A percentile compares a stretch with the other conserved stretches of the same genome.
Conservation (phyloP, 2,113 vertebrate genomes). For the Apodemus sylvaticus region DNA sequence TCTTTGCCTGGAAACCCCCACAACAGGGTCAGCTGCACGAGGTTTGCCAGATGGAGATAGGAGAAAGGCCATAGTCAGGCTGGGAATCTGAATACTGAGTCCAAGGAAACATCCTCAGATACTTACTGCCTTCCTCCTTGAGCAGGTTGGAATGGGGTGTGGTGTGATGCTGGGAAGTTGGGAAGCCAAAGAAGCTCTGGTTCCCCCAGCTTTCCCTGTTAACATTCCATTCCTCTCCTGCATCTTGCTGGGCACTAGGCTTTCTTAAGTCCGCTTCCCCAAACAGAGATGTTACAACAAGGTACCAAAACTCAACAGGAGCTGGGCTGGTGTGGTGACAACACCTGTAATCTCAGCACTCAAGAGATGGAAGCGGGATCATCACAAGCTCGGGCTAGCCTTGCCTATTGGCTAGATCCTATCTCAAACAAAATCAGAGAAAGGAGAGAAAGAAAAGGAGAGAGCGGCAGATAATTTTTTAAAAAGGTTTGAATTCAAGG, state of each 20-base stretch:
- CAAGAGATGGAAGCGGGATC: not conserved
- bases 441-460: too few species aligned
- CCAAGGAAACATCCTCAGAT: not conserved
- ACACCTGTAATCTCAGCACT: not conserved
- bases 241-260: not conserved
- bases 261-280: not conserved
- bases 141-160: too few species aligned
- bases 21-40: not conserved
- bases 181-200: not conserved
- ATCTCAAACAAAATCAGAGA: not conserved
- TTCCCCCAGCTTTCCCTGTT: not conserved
- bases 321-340: too few species aligned
- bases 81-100: not conserved
- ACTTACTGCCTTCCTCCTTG: not conserved
- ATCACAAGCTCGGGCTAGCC: not conserved
- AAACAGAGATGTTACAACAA: not conserved
- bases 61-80: not conserved
- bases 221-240: not conserved
- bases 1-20: not conserved
- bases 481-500: not conserved
- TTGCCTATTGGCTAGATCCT: not conserved
- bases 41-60: too few species aligned
- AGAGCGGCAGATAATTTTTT: not conserved
- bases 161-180: not conserved
- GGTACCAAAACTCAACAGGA: conserved; percentile 12